Conservation (phyloP, 2,888 invertebrate genomes). For the Mechanitis mazaeus region DNA sequence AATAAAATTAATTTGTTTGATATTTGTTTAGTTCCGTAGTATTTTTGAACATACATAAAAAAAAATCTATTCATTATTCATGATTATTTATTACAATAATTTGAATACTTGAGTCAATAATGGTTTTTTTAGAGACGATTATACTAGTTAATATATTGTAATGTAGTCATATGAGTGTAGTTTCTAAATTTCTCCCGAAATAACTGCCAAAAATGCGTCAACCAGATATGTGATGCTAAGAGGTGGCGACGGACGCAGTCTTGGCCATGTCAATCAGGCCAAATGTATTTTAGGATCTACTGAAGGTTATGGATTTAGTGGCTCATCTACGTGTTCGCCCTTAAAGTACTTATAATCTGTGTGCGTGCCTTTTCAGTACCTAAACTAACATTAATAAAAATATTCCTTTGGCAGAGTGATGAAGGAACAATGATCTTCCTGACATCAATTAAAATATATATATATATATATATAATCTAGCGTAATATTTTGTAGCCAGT, state of each 20-base stretch:
- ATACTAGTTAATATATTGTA: slow-evolving; percentile 10
- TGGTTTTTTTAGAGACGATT: not conserved
- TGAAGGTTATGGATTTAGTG: slow-evolving; percentile 7
- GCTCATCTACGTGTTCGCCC: not conserved
- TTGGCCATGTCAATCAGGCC: slow-evolving; percentile 20
- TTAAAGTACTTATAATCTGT: not conserved
- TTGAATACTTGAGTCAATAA: no score
- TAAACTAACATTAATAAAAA: no score
- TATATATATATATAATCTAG: no score
- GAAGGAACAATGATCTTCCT: no score
- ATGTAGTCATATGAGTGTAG: slow-evolving; percentile 13
- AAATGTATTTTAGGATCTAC: slow-evolving; percentile 21
- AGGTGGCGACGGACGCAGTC: slow-evolving; percentile 24
- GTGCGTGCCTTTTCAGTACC: not conserved
- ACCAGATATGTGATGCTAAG: slow-evolving; percentile 18
- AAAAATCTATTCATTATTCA: no score
- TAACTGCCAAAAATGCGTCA: slow-evolving; percentile 20
- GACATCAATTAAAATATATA: no score
- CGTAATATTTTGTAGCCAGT: slow-evolving; percentile 28
- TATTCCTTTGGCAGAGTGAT: not conserved
- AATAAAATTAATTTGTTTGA: no score
- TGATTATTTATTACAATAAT: no score
- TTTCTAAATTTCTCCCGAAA: slow-evolving; percentile 12
- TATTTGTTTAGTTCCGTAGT: no score
- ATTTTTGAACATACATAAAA: no score